These are phyloP conservation scores for Mechanitis mazaeus DNA, from an alignment of 2,888 invertebrate genomes.

Conservation along the genomic window DNA sequence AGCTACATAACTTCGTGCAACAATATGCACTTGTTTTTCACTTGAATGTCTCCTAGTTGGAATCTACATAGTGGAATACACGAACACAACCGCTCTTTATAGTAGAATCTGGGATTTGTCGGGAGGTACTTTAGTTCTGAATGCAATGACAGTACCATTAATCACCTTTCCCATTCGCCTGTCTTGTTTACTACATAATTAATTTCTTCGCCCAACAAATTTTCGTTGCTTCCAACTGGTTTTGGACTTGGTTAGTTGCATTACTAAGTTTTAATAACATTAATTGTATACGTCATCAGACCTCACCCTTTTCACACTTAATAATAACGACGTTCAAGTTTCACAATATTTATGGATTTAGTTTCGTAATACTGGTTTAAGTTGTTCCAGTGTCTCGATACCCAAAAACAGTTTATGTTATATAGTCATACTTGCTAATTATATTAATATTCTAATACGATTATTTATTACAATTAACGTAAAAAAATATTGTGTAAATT, in stretches of 20 bases:
- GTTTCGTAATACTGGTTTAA: conserved; percentile 45
- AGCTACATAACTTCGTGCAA: no score
- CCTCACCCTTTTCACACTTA: conserved; percentile 58
- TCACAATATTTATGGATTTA: conserved; percentile 58
- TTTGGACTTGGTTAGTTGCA: conserved; percentile 53
- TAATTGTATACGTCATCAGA: conserved; percentile 65
- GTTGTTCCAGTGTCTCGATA: conserved; percentile 25
- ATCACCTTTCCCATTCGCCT: conserved; percentile 71
- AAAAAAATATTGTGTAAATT: neutral
- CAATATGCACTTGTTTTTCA: conserved; percentile 15
- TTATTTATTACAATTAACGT: neutral
- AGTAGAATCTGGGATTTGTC: conserved; percentile 23
- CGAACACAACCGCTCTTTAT: conserved; percentile 35
- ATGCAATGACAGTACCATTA: conserved; percentile 59
- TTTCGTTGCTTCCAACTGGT: conserved; percentile 48
- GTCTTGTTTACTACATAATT: conserved; percentile 70
- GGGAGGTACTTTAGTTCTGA: conserved; percentile 36
- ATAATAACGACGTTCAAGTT: conserved; percentile 51
- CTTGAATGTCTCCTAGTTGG: conserved; percentile 36
- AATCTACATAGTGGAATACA: conserved; percentile 61
- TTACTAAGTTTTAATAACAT: conserved; percentile 69
- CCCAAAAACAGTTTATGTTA: neutral
- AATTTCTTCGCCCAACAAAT: conserved; percentile 64
- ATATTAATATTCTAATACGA: neutral
- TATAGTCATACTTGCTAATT: neutral